These are phyloP conservation scores for Podarcis cretensis DNA, from an alignment of 2,113 vertebrate species.

Conservation along the genomic window DNA sequence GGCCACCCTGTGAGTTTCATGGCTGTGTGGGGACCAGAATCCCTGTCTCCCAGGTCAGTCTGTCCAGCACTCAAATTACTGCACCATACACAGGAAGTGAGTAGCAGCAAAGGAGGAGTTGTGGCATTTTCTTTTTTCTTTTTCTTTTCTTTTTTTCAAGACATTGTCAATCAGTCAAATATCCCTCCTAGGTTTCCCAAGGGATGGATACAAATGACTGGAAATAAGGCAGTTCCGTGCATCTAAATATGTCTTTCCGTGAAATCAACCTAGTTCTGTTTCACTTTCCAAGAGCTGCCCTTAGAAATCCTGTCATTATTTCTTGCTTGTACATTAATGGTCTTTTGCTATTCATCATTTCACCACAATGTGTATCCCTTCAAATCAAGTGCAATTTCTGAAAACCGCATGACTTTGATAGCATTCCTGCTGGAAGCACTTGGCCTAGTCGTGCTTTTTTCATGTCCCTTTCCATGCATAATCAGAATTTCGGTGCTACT, in stretches of 20 bases:
- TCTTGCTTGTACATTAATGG: not conserved
- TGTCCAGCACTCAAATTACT: too few species aligned
- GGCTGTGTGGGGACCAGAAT: too few species aligned
- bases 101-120: too few species aligned
- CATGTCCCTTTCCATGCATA: conserved; percentile 3
- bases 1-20: too few species aligned
- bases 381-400: conserved; percentile 1
- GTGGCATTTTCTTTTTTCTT: too few species aligned
- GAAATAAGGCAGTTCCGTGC: not conserved
- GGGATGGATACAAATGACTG: too few species aligned
- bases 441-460: not conserved
- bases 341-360: not conserved
- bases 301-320: not conserved
- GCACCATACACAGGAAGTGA: too few species aligned
- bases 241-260: not conserved
- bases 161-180: too few species aligned
- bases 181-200: too few species aligned
- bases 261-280: not conserved
- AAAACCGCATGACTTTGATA: not conserved
- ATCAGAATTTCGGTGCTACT: conserved; percentile 5
- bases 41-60: too few species aligned
- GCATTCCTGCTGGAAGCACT: not conserved
- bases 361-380: not conserved
- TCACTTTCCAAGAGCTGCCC: not conserved
- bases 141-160: too few species aligned